phyloP scores from a whole-genome alignment of 2,888 invertebrate species.

The Luffia ferchaultella region DNA sequence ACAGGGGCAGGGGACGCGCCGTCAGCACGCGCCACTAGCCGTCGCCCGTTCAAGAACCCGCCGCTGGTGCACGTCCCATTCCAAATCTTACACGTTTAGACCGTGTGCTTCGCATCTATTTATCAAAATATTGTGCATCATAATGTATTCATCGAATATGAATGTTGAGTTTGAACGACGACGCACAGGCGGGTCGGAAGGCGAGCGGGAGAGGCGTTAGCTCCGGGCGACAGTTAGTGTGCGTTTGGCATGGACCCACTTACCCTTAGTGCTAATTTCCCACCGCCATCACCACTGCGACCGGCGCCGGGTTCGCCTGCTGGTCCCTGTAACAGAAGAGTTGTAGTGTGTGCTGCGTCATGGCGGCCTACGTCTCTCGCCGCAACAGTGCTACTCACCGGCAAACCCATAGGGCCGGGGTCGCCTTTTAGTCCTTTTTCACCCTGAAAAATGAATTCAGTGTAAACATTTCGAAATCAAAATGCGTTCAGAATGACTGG shows the following conservation, averaged over 20 bases:
- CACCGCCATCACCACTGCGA: not conserved
- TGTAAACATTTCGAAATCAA: no score
- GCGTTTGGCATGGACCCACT: not conserved
- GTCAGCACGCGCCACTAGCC: not conserved
- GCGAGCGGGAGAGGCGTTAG: not conserved
- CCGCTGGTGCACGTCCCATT: not conserved
- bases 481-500: no score
- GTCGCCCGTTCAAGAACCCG: no score
- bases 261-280: not conserved
- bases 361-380: not conserved
- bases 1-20: not conserved
- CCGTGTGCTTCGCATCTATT: not conserved
- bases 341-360: not conserved
- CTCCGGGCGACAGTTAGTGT: not conserved
- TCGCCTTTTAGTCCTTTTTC: slow-evolving; percentile 84
- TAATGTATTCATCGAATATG: no score
- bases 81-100: not conserved
- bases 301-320: slow-evolving; percentile 65
- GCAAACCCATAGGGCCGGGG: slow-evolving; percentile 94
- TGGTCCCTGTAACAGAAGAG: slow-evolving; percentile 86
- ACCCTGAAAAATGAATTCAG: slow-evolving; percentile 77
- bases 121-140: not conserved
- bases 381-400: slow-evolving; percentile 89
- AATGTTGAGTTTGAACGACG: no score
- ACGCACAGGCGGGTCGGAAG: not conserved